A percentile compares a stretch with the other conserved stretches of the same genome.
Evolutionary conservation across 35 echinoderm and acorn worm species (phyloP).

Genomic region (Hemicentrotus pulcherrimus): DNA sequence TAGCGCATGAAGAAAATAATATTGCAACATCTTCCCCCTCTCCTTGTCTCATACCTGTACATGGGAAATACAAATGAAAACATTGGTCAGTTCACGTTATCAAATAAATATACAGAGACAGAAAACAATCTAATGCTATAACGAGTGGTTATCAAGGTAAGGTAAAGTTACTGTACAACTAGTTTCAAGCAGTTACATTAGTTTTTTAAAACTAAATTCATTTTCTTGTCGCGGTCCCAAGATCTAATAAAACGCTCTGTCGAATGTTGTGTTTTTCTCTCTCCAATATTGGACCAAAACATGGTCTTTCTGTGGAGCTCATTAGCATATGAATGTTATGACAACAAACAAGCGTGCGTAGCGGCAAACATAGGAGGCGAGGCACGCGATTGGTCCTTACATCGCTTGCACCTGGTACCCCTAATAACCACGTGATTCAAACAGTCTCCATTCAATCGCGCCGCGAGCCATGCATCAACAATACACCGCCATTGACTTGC

Average conservation of each 20-base stretch:
- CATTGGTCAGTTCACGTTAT: not conserved
- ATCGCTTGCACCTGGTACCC: conserved; percentile 44
- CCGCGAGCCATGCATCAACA: conserved; percentile 14
- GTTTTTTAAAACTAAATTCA: not conserved
- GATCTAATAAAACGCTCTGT: not conserved
- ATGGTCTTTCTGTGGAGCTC: not conserved
- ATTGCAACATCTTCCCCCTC: conserved; percentile 50
- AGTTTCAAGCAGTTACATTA: not conserved
- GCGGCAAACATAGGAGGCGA: not conserved
- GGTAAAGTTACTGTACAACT: not conserved
- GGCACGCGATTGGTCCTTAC: conserved; percentile 15
- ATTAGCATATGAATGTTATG: conserved; percentile 35
- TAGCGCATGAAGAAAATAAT: conserved; percentile 55
- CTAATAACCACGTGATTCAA: conserved; percentile 36
- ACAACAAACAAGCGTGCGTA: conserved; percentile 35
- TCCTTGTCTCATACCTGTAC: conserved; percentile 41
- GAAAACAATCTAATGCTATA: not conserved
- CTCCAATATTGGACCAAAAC: not conserved
- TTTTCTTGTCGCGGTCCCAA: not conserved
- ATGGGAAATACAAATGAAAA: conserved; percentile 28
- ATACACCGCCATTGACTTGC: not conserved
- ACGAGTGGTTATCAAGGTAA: not conserved
- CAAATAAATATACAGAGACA: not conserved
- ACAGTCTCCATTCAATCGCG: conserved; percentile 32
- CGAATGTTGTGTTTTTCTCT: not conserved